Percentiles rank a stretch among this genome's conserved stretches.
These are phyloP conservation scores for Microctenopoma lineatum DNA, from an alignment of 2,797 vertebrate genomes.

Conservation along the genomic window DNA sequence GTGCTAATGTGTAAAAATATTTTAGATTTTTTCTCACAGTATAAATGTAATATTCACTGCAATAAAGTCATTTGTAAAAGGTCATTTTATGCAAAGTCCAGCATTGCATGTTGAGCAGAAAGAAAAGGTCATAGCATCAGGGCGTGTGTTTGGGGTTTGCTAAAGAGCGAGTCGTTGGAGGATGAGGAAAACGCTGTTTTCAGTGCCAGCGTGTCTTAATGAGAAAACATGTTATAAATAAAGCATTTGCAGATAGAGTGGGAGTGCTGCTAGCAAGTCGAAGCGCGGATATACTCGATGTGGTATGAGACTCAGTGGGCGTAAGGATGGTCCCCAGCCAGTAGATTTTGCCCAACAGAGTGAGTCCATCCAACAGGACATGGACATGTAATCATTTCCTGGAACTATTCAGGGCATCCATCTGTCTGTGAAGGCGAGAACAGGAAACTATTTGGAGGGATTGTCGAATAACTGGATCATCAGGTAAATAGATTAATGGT, in stretches of 20 bases:
- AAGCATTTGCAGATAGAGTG: slow-evolving; percentile 49
- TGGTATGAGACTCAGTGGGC: slow-evolving; percentile 60
- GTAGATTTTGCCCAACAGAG: slow-evolving; percentile 54
- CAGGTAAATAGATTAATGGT: slow-evolving; percentile 14
- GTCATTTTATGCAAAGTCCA: not conserved
- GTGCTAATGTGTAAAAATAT: too few species aligned
- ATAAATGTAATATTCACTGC: too few species aligned
- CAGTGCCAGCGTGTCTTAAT: slow-evolving; percentile 2
- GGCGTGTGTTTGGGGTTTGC: not conserved
- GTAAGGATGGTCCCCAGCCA: slow-evolving; percentile 58
- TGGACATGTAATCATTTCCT: slow-evolving; percentile 67
- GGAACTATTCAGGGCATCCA: slow-evolving; percentile 77
- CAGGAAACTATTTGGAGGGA: slow-evolving; percentile 40
- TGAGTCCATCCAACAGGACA: slow-evolving; percentile 73
- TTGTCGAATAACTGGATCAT: slow-evolving; percentile 3
- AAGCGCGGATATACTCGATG: slow-evolving; percentile 30
- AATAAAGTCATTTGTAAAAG: not conserved
- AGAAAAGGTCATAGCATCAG: not conserved
- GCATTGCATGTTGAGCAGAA: not conserved
- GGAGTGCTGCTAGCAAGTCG: slow-evolving; percentile 59
- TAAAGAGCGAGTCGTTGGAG: not conserved
- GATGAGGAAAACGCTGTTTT: slow-evolving; percentile 1
- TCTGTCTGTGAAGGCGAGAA: slow-evolving; percentile 64
- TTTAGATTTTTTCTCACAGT: too few species aligned
- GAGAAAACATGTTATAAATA: slow-evolving; percentile 6